phyloP scores from a whole-genome alignment of 2,888 invertebrate genomes.

The Operophtera brumata region DNA sequence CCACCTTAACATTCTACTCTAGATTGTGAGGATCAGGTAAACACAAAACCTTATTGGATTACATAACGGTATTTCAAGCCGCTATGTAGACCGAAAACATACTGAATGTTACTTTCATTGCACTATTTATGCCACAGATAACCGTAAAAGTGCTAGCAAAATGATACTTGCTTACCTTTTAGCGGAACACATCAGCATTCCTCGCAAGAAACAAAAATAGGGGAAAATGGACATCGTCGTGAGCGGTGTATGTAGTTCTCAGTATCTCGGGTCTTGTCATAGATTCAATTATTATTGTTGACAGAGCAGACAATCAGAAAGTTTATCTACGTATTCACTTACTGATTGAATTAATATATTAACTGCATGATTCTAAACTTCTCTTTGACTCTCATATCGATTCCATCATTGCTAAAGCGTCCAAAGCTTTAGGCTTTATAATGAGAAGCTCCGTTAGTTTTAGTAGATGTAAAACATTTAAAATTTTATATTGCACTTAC shows the following conservation, averaged over 20 bases:
- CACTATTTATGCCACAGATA: constrained; percentile 12
- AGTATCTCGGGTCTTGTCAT: not conserved
- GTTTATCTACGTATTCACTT: not conserved
- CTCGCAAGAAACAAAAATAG: constrained; percentile 17
- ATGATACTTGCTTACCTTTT: constrained; percentile 21
- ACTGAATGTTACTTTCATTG: constrained; percentile 14
- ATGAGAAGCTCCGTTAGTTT: too few species aligned
- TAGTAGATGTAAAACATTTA: too few species aligned
- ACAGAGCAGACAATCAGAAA: constrained; percentile 3
- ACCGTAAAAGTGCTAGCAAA: constrained; percentile 13
- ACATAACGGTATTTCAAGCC: not conserved
- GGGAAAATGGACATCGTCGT: constrained; percentile 17
- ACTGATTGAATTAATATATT: too few species aligned
- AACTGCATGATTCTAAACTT: too few species aligned
- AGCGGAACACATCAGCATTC: constrained; percentile 20
- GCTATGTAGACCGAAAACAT: not conserved
- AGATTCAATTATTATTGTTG: not conserved
- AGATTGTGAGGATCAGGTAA: too few species aligned
- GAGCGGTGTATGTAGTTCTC: constrained; percentile 1
- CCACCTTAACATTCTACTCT: too few species aligned
- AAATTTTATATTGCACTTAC: too few species aligned
- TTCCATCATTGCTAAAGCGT: too few species aligned
- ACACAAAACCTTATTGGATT: not conserved
- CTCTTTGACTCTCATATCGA: too few species aligned
- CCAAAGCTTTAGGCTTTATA: too few species aligned